Evolutionary conservation across 2,797 vertebrate genomes (phyloP), one percentile per base, ranked within the genome.

Genomic region (Oryzias dopingdopingensis): DNA sequence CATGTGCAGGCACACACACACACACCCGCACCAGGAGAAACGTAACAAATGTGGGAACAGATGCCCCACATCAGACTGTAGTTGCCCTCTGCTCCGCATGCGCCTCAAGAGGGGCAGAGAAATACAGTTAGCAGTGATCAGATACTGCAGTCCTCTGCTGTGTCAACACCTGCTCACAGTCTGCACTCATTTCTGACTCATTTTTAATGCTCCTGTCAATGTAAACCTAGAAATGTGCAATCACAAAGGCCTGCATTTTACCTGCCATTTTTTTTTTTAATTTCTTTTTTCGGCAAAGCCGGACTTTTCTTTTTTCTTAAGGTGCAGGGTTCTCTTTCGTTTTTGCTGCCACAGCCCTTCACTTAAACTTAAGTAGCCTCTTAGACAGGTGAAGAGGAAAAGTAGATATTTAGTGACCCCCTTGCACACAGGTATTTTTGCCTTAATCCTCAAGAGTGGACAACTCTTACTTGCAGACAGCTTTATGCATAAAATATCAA

Each of bases 1-100:
- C 49, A 47, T 47, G 52, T 59, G 17, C 54, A 46, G 60, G 48
- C 56, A 18, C 56, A 51, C 59, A 42, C 59, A 42, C 41, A 29
- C 50, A 45, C 40, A 49, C 77, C 64, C 70, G 58, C 61, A 61
- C 62, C 18, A n/a, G 74, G 56, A 72, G 60, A 84, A 65, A 70
- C 72, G 66, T 74, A 89, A 89, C 86, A 90, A 88, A 90, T 88
- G 84, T 79, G 85, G 80, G 86, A 90, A 86, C 86, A 90, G 89
- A 89, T 90, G 89, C 85, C 86, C 81, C 82, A 72, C 84, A 88
- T 88, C 88, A 87, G 85, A 80, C 84, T 74, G 74, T 68, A 70
- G 75, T 85, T 84, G 85, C 74, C 86, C 87, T 87, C 76, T 89
- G 86, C 86, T 83, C 86, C 72, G 52, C 2, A 48, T 32, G 53